These are phyloP conservation scores for Charina bottae DNA, from an alignment of 2,113 vertebrate species.

Conservation along the genomic window DNA sequence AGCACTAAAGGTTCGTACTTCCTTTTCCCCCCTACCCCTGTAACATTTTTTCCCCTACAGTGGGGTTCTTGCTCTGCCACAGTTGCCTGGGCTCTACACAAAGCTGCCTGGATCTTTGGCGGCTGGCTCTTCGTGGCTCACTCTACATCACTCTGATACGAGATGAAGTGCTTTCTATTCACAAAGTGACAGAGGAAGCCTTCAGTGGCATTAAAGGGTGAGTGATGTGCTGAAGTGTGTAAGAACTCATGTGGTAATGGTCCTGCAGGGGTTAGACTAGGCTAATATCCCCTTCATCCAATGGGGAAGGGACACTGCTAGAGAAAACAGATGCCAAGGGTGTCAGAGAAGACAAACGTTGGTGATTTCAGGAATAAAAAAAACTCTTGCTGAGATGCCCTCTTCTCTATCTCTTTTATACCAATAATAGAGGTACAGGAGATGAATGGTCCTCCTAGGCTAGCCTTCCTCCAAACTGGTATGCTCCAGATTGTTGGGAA, in stretches of 20 bases:
- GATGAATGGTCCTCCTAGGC: not conserved
- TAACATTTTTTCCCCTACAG: conserved; percentile 58
- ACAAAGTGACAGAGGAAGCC: conserved; percentile 88
- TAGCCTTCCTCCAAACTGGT: not conserved
- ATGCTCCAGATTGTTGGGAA: not conserved
- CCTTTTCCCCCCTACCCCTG: not conserved
- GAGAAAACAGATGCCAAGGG: not conserved
- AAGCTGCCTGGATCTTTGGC: conserved; percentile 86
- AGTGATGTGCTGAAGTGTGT: conserved; percentile 5
- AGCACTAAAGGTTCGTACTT: not conserved
- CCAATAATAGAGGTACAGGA: not conserved
- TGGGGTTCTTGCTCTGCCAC: conserved; percentile 91
- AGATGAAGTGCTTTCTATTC: conserved; percentile 86
- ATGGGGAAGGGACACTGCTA: not conserved
- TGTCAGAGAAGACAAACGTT: not conserved
- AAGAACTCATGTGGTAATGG: not conserved
- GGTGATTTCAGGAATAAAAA: not conserved
- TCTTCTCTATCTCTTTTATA: not conserved
- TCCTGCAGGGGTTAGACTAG: not conserved
- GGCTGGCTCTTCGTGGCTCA: conserved; percentile 84
- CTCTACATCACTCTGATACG: conserved; percentile 84
- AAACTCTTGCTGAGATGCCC: not conserved
- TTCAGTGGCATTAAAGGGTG: conserved; percentile 87
- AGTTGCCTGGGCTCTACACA: conserved; percentile 79
- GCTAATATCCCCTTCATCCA: not conserved